Conservation (phyloP, 2,888 invertebrate species). For the Dione juno region DNA sequence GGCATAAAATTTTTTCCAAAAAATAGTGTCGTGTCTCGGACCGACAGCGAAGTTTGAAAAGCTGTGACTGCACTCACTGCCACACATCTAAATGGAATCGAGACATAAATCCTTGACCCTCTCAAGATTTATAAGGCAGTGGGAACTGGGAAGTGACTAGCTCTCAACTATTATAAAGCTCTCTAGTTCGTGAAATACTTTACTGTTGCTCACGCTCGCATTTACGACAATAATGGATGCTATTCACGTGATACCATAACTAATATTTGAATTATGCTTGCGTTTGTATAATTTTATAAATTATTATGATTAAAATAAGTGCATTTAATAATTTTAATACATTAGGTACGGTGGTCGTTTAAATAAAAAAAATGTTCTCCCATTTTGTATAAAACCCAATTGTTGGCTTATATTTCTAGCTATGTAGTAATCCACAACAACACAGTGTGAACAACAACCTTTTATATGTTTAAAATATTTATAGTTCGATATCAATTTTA, state of each 20-base stretch:
- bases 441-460: too few species aligned
- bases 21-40: neutral
- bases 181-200: conserved; percentile 27
- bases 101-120: conserved; percentile 53
- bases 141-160: conserved; percentile 45
- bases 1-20: neutral
- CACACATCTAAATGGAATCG: conserved; percentile 45
- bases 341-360: too few species aligned
- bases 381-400: too few species aligned
- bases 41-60: conserved; percentile 9
- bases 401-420: too few species aligned
- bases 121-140: conserved; percentile 48
- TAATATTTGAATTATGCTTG: neutral
- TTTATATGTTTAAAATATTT: too few species aligned
- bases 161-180: conserved; percentile 35
- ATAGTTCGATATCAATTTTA: too few species aligned
- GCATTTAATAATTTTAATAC: too few species aligned
- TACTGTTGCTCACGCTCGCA: conserved; percentile 14
- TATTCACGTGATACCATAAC: neutral
- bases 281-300: too few species aligned
- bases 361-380: too few species aligned
- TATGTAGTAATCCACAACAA: too few species aligned
- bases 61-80: conserved; percentile 9
- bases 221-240: conserved; percentile 2
- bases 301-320: too few species aligned